phyloP scores from a whole-genome alignment of 2,113 vertebrate genomes.

The Pelobates fuscus region DNA sequence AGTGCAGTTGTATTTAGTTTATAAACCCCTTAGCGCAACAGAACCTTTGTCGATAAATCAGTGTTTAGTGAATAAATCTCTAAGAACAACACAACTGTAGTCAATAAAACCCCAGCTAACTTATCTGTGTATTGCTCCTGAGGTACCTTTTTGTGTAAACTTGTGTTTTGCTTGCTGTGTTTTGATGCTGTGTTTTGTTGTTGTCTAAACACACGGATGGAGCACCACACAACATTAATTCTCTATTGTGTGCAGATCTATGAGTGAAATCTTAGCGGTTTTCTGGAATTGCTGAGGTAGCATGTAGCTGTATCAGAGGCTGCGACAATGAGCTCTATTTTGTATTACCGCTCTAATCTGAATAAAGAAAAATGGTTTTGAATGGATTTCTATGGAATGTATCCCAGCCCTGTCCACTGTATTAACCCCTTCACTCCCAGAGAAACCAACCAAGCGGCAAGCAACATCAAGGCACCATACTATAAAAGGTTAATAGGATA shows the following conservation, averaged over 20 bases:
- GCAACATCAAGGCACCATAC: too few relatives aligned
- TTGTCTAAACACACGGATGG: neutral
- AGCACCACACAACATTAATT: neutral
- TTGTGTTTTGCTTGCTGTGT: neutral
- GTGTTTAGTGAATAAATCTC: too few relatives aligned
- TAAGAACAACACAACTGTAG: too few relatives aligned
- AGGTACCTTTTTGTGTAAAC: neutral
- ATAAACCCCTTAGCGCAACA: too few relatives aligned
- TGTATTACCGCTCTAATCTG: neutral
- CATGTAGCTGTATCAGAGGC: neutral
- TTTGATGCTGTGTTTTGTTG: neutral
- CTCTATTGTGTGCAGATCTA: neutral
- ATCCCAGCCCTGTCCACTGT: neutral
- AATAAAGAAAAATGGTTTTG: neutral
- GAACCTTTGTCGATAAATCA: too few relatives aligned
- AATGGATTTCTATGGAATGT: neutral
- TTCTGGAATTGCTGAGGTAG: neutral
- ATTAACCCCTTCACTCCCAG: neutral
- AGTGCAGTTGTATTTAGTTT: too few relatives aligned
- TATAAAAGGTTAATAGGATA: too few relatives aligned
- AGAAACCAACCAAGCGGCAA: too few relatives aligned
- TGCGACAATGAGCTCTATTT: neutral
- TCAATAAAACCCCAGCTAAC: too few relatives aligned
- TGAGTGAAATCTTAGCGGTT: neutral
- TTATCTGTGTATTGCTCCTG: too few relatives aligned